Percentiles rank a stretch among this genome's conserved stretches.
phyloP scores from a whole-genome alignment of 2,888 invertebrate genomes.

The Orthosia gothica region DNA sequence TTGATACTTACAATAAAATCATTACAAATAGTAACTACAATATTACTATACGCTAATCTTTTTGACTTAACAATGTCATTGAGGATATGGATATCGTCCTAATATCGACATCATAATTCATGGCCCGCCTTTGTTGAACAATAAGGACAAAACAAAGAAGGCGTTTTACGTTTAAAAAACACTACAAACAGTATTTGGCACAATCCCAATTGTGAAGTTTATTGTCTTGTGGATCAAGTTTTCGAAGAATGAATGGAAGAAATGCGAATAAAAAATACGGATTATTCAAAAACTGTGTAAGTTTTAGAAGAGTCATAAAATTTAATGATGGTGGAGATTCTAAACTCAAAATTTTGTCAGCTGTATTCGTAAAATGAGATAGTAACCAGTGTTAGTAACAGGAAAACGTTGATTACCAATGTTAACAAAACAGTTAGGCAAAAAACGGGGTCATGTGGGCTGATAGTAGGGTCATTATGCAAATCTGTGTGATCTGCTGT shows the following conservation, averaged over 20 bases:
- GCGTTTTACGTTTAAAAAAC: slow-evolving; percentile 45
- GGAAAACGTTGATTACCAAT: slow-evolving; percentile 70
- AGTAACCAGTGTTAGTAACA: slow-evolving; percentile 64
- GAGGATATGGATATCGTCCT: slow-evolving; percentile 45
- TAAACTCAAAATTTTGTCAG: slow-evolving; percentile 14
- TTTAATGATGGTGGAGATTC: neutral
- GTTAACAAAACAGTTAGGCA: slow-evolving; percentile 70
- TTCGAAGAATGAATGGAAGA: slow-evolving; percentile 29
- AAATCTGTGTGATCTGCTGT: slow-evolving; percentile 81
- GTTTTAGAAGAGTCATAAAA: neutral
- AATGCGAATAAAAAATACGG: neutral
- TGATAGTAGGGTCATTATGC: slow-evolving; percentile 85
- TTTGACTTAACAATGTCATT: slow-evolving; percentile 37
- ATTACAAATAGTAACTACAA: neutral
- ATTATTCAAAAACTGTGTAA: neutral
- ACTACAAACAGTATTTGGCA: slow-evolving; percentile 52
- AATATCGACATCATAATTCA: slow-evolving; percentile 61
- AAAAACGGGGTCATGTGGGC: slow-evolving; percentile 83
- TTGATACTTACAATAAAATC: neutral
- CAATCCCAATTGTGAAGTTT: slow-evolving; percentile 34
- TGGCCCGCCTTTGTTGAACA: slow-evolving; percentile 48
- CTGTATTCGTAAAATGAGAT: slow-evolving; percentile 39
- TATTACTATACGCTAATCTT: slow-evolving; percentile 36
- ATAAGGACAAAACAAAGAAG: slow-evolving; percentile 57
- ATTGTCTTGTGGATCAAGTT: slow-evolving; percentile 26